Base-by-base conservation (phyloP, 1,140 invertebrate genomes). In the Ceratina australensis region DNA sequence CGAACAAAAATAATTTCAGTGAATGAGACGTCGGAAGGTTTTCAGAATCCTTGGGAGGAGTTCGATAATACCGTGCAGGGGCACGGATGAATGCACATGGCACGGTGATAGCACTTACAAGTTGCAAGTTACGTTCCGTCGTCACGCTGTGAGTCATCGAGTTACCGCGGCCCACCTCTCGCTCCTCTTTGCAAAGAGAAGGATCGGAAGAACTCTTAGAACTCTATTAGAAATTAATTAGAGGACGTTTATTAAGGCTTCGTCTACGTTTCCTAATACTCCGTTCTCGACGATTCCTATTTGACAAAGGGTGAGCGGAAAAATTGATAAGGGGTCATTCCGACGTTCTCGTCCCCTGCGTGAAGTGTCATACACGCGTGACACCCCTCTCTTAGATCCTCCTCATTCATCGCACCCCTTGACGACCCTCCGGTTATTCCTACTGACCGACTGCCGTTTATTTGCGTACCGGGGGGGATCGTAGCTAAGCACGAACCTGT, bases 121-220 rank as follows among this genome's bases (percentile, higher is more conserved):
- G 33, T 42, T 42, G 33, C 33, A 10, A 42, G 33, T 42, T 42
- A 82, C 67, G 61, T 49, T 75, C 69, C 69, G 71, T 71, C 69
- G 82, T 85, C 82, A 84, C 78, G 61, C 33, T 13, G 42, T 85
- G 83, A 85, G 69, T 84, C 83, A 85, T 85, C 79, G 59, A n/a
- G 71, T 33, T 74, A 69, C 56, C 78, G 72, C 49, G 65, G 66
- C 56, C 77, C 20, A 15, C 15, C 52, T 65, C 81, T 54, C 77
- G 79, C 18, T 79, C 73, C 64, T 42, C 65, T 64, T 57, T 66
- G 33, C 20, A 74, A 64, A 2, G n/a, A 18, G 18, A 60, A 68
- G 16, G 64, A 83, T 84, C 66, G 74, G 73, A 72, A 42, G 3
- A 0, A 20, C 22, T n/a, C 24, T 4, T 47, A 18, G 64, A 56